A percentile compares a stretch with the other conserved stretches of the same genome.
Conservation (phyloP, 2,113 vertebrate species). For the Silurus glanis region DNA sequence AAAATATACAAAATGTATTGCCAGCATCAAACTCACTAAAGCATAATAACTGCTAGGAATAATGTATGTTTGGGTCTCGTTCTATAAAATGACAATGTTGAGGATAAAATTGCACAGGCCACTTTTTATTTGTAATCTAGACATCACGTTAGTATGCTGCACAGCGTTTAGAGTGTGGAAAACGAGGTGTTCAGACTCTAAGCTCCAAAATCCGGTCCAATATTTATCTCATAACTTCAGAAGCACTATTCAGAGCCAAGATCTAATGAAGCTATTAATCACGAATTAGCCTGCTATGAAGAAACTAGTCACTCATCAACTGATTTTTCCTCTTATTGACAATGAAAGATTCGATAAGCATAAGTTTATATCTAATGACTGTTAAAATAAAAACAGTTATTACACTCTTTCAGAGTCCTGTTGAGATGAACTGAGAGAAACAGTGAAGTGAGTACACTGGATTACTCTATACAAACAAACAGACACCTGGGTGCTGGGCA, state of each 20-base stretch:
- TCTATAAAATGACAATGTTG: background rate
- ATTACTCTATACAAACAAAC: background rate
- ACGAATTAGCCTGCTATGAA: conserved; percentile 24
- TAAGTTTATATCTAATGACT: conserved; percentile 11
- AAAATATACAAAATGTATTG: background rate
- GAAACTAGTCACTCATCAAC: conserved; percentile 5
- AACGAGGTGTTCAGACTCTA: background rate
- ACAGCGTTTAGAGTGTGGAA: conserved; percentile 3
- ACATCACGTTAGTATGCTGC: background rate
- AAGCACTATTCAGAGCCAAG: conserved; percentile 23
- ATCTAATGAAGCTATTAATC: conserved; percentile 41
- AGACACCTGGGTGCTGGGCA: conserved; percentile 13
- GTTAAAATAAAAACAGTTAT: background rate
- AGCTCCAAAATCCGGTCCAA: conserved; percentile 35
- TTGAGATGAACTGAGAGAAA: background rate
- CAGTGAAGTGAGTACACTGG: background rate
- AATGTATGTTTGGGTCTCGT: conserved; percentile 13
- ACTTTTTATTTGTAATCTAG: conserved; percentile 10
- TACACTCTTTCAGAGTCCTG: background rate
- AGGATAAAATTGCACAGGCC: background rate
- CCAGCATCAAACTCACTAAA: background rate
- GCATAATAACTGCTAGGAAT: background rate
- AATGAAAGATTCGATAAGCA: conserved; percentile 25
- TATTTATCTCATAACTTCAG: conserved; percentile 20
- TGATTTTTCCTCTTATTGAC: conserved; percentile 1